These are phyloP conservation scores for Acropora tenuis DNA, from an alignment of 64 coral and sea anemone species.

Conservation along the genomic window DNA sequence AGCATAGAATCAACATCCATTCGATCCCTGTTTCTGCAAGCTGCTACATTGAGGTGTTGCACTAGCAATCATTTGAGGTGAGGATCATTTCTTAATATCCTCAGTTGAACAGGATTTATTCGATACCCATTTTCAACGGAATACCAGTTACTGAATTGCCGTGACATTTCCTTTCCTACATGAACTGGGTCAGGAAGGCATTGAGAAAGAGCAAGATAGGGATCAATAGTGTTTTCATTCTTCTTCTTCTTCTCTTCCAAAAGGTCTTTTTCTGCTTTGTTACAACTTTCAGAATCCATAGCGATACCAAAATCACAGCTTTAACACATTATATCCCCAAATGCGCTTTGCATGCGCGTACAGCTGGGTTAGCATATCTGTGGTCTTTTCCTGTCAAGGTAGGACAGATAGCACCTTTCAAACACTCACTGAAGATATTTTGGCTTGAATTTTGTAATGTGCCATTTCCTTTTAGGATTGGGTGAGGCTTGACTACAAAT, in stretches of 20 bases:
- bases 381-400: constrained; percentile 9
- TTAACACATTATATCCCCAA: constrained; percentile 22
- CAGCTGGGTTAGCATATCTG: constrained; percentile 1
- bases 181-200: constrained; percentile 67
- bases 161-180: constrained; percentile 49
- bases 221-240: constrained; percentile 29
- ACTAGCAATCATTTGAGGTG: constrained; percentile 44
- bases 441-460: constrained; percentile 10
- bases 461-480: background rate
- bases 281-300: constrained; percentile 42
- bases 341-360: constrained; percentile 23
- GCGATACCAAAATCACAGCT: constrained; percentile 15
- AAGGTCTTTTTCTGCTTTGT: constrained; percentile 17
- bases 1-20: too few relatives aligned
- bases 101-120: constrained; percentile 55
- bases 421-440: constrained; percentile 26
- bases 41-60: constrained; percentile 1
- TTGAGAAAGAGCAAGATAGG: constrained; percentile 21
- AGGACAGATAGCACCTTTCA: constrained; percentile 32
- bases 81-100: constrained; percentile 51
- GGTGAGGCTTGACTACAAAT: constrained; percentile 22
- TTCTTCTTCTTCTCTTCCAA: constrained; percentile 25
- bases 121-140: constrained; percentile 42
- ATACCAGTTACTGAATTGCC: constrained; percentile 60
- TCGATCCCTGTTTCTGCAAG: background rate